Evolutionary conservation across 2,888 invertebrate species (phyloP).

Genomic region (Chrysomela aeneicollis): DNA sequence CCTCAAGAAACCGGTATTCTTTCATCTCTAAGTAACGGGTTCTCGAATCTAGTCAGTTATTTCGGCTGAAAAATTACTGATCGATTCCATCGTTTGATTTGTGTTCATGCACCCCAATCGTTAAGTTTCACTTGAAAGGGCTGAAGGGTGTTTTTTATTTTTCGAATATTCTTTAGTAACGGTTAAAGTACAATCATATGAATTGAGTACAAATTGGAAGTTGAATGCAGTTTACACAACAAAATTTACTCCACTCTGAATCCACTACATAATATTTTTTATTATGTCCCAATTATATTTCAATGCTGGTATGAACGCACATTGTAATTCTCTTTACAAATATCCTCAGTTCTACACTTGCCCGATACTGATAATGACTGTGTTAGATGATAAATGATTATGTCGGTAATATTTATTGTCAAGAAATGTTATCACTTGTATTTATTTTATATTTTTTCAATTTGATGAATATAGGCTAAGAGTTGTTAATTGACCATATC

Average conservation of each 20-base stretch:
- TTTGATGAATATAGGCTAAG: neutral
- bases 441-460: neutral
- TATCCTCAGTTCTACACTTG: neutral
- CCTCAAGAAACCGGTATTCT: conserved; percentile 70
- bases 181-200: too few species aligned
- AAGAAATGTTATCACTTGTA: neutral
- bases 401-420: neutral
- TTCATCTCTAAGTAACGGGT: conserved; percentile 78
- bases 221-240: too few species aligned
- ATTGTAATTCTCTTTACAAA: neutral
- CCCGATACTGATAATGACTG: neutral
- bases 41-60: conserved; percentile 80
- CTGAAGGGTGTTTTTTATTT: neutral
- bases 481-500: neutral
- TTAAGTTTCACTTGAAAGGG: too few species aligned
- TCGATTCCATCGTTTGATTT: too few species aligned
- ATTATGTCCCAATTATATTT: neutral
- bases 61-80: conserved; percentile 59
- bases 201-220: too few species aligned
- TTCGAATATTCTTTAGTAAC: too few species aligned
- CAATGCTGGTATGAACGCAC: neutral
- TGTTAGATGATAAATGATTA: neutral
- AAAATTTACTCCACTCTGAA: too few species aligned
- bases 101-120: too few species aligned
- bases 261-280: too few species aligned